Percentiles rank a stretch among this genome's conserved stretches.
Evolutionary conservation across 2,888 invertebrate genomes (phyloP).

Genomic region (Stegophylla sp.): DNA sequence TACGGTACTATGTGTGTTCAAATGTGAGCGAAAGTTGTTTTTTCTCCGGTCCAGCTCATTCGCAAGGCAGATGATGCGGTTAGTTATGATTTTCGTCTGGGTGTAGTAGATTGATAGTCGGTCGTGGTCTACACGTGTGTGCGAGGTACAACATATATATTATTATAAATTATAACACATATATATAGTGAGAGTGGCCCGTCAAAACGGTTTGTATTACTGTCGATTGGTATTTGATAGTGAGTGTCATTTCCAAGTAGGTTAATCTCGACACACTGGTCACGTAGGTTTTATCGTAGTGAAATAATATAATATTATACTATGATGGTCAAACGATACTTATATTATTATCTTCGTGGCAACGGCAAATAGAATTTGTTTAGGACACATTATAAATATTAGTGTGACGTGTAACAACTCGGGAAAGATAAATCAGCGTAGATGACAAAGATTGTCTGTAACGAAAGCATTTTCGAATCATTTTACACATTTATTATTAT

Average conservation of each 20-base stretch:
- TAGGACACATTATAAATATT: too few species aligned
- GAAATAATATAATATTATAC: not conserved
- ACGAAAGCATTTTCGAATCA: not conserved
- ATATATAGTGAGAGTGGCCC: conserved; percentile 31
- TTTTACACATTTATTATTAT: not conserved
- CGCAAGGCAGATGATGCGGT: conserved; percentile 12
- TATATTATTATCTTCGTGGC: too few species aligned
- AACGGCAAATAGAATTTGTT: too few species aligned
- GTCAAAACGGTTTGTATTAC: conserved; percentile 3
- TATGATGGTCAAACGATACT: too few species aligned
- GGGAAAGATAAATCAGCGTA: too few species aligned
- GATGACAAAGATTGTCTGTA: not conserved
- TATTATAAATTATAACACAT: too few species aligned
- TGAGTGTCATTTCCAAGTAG: conserved; percentile 52
- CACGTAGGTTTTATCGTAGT: conserved; percentile 23
- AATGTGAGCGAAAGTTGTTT: conserved; percentile 45
- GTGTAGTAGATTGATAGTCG: conserved; percentile 18
- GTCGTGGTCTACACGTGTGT: not conserved
- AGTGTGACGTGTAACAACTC: too few species aligned
- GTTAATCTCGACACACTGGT: conserved; percentile 40
- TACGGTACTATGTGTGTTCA: not conserved
- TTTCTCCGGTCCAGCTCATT: not conserved
- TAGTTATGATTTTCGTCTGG: conserved; percentile 13
- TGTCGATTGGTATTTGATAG: conserved; percentile 23
- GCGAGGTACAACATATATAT: too few species aligned